Evolutionary conservation across 2,888 invertebrate genomes (phyloP), one percentile per base, ranked within the genome.

Genomic region (Perizoma affinitatum): DNA sequence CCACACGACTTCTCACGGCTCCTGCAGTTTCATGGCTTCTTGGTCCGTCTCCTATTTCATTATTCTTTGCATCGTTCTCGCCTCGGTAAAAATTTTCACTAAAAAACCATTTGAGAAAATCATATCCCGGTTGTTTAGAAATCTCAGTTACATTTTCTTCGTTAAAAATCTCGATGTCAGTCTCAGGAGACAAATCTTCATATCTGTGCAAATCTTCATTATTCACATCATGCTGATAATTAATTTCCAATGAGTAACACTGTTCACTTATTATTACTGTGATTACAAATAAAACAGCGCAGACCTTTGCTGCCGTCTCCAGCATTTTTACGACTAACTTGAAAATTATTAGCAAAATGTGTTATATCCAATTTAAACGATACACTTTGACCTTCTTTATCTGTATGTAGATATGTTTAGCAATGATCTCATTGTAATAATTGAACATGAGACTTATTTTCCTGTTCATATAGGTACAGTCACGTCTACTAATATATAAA

Each of bases 341-440:
- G 33, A 60, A 68, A 61, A 9, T 63, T 40, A 54, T 60, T 36
- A 45, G 43, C 58, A 5, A 38, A 38, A 7, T 38, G 38, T 38
- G 38, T 6, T 5, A 4, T 22, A 22, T 6, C 38, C 54, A 62
- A 53, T 47, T 61, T 58, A 63, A 70, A 52, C 54, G 65, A 79
- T 82, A 76, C 70, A 74, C 81, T 78, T 71, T 68, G 76, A 78
- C 82, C 83, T 78, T 76, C 62, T 67, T 75, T 78, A 80, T 80
- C 78, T 57, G 38, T 65, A 44, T 59, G 54, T 61, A 45, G 54
- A 54, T 57, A 54, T 48, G 56, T 58, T 50, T 69, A 58, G 64
- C 56, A 61, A 66, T 75, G 73, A 67, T 66, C 69, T 61, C 69
- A 68, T 62, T 63, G 53, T 65, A 58, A 67, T 66, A 72, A 54